Evolutionary conservation across 2,113 vertebrate species (phyloP).

Genomic region (Perca flavescens): DNA sequence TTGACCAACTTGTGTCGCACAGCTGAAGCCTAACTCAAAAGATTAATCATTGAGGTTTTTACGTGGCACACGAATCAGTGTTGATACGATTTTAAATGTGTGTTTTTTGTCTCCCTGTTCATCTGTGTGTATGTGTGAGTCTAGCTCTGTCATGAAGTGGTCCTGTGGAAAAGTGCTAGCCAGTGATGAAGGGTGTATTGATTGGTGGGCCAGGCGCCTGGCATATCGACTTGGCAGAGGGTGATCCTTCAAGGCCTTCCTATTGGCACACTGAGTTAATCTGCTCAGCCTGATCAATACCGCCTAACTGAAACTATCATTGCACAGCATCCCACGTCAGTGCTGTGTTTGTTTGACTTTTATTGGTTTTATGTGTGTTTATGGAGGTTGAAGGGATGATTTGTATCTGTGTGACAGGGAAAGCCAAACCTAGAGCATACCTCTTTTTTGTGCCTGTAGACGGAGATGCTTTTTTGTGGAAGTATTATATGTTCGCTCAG

Average conservation of each 20-base stretch:
- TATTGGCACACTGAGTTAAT: slow-evolving; percentile 84
- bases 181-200: slow-evolving; percentile 81
- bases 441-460: slow-evolving; percentile 47
- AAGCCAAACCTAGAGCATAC: slow-evolving; percentile 44
- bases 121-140: slow-evolving; percentile 26
- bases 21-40: too few species aligned
- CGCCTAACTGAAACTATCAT: slow-evolving; percentile 83
- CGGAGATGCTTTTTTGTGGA: slow-evolving; percentile 41
- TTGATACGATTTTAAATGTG: slow-evolving; percentile 20
- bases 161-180: slow-evolving; percentile 61
- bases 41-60: slow-evolving; percentile 1
- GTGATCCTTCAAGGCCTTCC: slow-evolving; percentile 80
- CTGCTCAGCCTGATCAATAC: slow-evolving; percentile 79
- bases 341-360: slow-evolving; percentile 63
- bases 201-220: slow-evolving; percentile 77
- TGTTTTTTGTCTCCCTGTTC: slow-evolving; percentile 9
- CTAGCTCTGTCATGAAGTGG: slow-evolving; percentile 53
- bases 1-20: slow-evolving; percentile 9
- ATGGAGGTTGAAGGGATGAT: slow-evolving; percentile 57
- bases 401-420: slow-evolving; percentile 61
- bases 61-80: slow-evolving; percentile 1
- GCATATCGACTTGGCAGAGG: slow-evolving; percentile 74
- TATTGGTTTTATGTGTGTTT: slow-evolving; percentile 69
- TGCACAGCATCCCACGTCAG: slow-evolving; percentile 71
- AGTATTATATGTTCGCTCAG: slow-evolving; percentile 63